Evolutionary conservation across 2,888 invertebrate genomes (phyloP), one percentile per base, ranked within the genome.

Genomic region (Acrocyrtus sp.): DNA sequence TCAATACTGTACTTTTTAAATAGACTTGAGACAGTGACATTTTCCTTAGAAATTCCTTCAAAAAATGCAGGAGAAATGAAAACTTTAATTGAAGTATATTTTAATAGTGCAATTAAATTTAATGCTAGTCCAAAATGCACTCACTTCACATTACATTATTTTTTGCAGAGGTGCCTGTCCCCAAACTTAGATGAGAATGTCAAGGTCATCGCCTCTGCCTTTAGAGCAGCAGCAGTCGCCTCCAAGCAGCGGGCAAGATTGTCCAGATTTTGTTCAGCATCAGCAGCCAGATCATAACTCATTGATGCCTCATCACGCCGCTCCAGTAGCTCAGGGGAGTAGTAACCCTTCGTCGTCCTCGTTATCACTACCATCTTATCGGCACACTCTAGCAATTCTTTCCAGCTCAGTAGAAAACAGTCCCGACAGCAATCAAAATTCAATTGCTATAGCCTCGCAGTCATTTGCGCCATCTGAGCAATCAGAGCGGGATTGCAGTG

Each of bases 391-490:
- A 19, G 29, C 39, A 10, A 26, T 41, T 51, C 63, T 53, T 21
- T 43, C 53, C 24, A 65, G 65, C 56, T 56, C 67, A 34, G 51
- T 10, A 6, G 45, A 15, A 12, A 41, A 27, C 34, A n/a, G 26
- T 12, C 3, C 57, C 15, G 53, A 58, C 29, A 58, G 53, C 5
- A 68, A 60, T 68, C 67, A 41, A 60, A 47, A 69, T 61, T 69
- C 68, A 61, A 54, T 61, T 60, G 61, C 12, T 39, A 34, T 56
- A 39, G 34, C 60, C 22, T 19, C 53, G 17, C 68, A 29, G 17
- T 48, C 61, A 61, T 69, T 69, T 69, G 45, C 26, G 19, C 34
- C 68, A 60, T 69, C 61, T 53, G 61, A 69, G 8, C 47, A 47
- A 21, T 21, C 58, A 27, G 29, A 48, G 10, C 60, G 47, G 19